A percentile compares a stretch with the other conserved stretches of the same genome.
phyloP scores from a whole-genome alignment of 2,797 vertebrate species.

The Ctenopoma kingsleyae region DNA sequence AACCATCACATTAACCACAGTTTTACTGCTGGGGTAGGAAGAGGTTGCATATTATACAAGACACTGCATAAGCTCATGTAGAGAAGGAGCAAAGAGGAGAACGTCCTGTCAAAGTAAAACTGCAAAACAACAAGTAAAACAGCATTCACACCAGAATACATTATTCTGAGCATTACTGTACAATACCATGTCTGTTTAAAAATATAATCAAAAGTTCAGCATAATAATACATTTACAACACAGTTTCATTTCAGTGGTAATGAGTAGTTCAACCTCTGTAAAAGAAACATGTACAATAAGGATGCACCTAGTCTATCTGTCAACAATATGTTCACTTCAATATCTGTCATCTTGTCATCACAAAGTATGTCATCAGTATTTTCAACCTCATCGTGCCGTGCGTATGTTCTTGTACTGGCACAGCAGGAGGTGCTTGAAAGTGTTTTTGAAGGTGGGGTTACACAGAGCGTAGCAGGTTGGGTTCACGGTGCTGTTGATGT shows the following conservation, averaged over 20 bases:
- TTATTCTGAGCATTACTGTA: constrained; percentile 1
- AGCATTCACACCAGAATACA: background rate
- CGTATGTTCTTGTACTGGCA: constrained; percentile 97
- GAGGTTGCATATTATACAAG: constrained; percentile 36
- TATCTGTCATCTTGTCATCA: constrained; percentile 6
- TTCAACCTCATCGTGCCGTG: constrained; percentile 51
- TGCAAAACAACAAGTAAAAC: constrained; percentile 6
- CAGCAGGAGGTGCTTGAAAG: constrained; percentile 95
- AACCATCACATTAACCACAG: constrained; percentile 41
- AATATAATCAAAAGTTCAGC: constrained; percentile 3
- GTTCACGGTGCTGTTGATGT: constrained; percentile 98
- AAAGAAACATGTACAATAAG: constrained; percentile 31
- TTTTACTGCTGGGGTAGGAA: constrained; percentile 29
- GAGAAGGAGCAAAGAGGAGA: constrained; percentile 21
- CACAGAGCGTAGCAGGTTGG: constrained; percentile 98
- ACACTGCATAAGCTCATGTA: constrained; percentile 27
- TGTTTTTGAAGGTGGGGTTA: constrained; percentile 97
- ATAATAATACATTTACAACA: constrained; percentile 21
- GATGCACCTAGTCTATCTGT: constrained; percentile 22
- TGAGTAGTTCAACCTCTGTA: background rate
- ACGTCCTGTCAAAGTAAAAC: constrained; percentile 6
- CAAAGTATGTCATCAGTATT: constrained; percentile 7
- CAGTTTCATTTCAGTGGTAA: background rate
- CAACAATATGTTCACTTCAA: background rate
- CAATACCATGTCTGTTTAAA: constrained; percentile 13